These are phyloP conservation scores for Philonicus albiceps DNA, from an alignment of 2,888 invertebrate genomes.

Conservation along the genomic window DNA sequence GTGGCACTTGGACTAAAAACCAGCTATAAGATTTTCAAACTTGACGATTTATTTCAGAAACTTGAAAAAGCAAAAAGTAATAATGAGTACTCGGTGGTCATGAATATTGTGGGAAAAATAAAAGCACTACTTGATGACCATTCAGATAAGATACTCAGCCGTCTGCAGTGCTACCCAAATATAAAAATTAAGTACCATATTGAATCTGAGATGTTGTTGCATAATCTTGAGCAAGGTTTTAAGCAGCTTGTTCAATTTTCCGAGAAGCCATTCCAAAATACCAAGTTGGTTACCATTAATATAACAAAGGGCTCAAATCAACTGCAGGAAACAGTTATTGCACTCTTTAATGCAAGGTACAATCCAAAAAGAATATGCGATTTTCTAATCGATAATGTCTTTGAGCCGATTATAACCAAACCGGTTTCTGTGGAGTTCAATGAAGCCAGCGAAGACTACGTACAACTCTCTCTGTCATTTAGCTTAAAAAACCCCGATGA, in stretches of 20 bases:
- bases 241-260: constrained; percentile 58
- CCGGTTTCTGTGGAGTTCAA: constrained; percentile 59
- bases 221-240: constrained; percentile 60
- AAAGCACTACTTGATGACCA: constrained; percentile 55
- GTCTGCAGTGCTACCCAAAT: constrained; percentile 58
- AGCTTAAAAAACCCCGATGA: constrained; percentile 54
- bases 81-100: constrained; percentile 57
- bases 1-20: constrained; percentile 66
- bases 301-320: constrained; percentile 57
- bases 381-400: constrained; percentile 60
- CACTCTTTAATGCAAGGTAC: constrained; percentile 59
- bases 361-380: constrained; percentile 59
- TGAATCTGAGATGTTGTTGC: constrained; percentile 58
- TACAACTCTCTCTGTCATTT: constrained; percentile 58
- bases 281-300: constrained; percentile 58
- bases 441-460: constrained; percentile 53
- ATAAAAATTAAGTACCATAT: constrained; percentile 60
- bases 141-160: constrained; percentile 56
- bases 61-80: constrained; percentile 58
- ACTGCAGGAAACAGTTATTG: constrained; percentile 58
- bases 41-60: constrained; percentile 64
- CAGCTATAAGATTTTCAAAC: constrained; percentile 61
- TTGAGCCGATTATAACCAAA: constrained; percentile 59
- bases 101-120: constrained; percentile 57
- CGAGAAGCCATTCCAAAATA: constrained; percentile 59